Percentiles rank a stretch among this genome's conserved stretches.
phyloP scores from a whole-genome alignment of 2,797 vertebrate genomes.

The Psittacula echo region DNA sequence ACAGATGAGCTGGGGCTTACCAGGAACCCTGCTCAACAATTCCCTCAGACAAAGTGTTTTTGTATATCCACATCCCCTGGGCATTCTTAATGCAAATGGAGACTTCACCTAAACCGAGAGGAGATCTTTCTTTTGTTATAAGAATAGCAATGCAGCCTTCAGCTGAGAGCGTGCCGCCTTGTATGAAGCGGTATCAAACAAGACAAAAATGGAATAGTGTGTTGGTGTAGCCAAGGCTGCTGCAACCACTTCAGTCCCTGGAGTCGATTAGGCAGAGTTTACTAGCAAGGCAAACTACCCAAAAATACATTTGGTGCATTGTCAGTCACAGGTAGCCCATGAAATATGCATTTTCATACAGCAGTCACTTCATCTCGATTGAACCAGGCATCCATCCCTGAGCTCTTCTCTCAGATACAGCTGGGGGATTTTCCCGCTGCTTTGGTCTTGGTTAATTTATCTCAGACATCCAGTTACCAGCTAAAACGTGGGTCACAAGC shows the following conservation, averaged over 20 bases:
- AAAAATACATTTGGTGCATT: slow-evolving; percentile 14
- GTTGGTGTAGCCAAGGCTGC: slow-evolving; percentile 30
- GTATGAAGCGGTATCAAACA: neutral
- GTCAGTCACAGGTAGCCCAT: slow-evolving; percentile 3
- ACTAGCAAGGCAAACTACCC: neutral
- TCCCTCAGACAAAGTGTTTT: neutral
- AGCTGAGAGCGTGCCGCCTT: neutral
- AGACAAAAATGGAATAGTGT: slow-evolving; percentile 28
- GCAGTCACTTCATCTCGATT: neutral
- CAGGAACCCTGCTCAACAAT: neutral
- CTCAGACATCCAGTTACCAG: neutral
- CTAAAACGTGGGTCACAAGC: neutral
- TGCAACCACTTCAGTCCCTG: neutral
- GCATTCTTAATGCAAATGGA: slow-evolving; percentile 26
- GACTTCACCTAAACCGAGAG: neutral
- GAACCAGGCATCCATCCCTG: neutral
- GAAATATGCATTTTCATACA: slow-evolving; percentile 35
- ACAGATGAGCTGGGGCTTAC: neutral
- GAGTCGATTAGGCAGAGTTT: neutral
- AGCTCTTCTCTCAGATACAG: neutral
- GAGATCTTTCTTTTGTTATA: slow-evolving; percentile 20
- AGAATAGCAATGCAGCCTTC: slow-evolving; percentile 10
- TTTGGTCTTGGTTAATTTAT: neutral
- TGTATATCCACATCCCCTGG: neutral
- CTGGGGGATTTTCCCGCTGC: neutral